A percentile compares a stretch with the other conserved stretches of the same genome.
Conservation (phyloP, 2,888 invertebrate species). For the Tortrix viridana region DNA sequence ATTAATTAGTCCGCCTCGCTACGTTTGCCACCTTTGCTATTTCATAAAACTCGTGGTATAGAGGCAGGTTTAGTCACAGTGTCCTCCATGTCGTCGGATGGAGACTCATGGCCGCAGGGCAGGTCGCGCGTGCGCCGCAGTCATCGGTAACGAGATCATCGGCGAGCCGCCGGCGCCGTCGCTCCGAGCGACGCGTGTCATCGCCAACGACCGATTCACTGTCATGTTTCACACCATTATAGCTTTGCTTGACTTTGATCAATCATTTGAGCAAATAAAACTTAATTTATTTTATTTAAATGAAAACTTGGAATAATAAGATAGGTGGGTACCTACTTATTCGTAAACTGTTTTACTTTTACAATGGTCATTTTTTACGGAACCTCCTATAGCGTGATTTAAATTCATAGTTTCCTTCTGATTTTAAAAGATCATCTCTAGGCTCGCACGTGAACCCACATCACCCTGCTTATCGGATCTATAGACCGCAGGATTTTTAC, state of each 20-base stretch:
- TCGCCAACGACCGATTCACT: constrained; percentile 17
- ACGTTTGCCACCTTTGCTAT: no score
- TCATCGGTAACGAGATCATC: constrained; percentile 10
- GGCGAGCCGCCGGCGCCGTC: constrained; percentile 23
- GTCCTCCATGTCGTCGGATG: no score
- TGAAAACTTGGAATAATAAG: no score
- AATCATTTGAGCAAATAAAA: no score
- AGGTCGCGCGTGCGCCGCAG: constrained; percentile 7
- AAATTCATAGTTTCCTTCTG: constrained; percentile 2
- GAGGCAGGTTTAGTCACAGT: not conserved
- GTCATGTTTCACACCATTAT: constrained; percentile 14
- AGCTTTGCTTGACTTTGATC: no score
- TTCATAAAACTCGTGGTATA: not conserved
- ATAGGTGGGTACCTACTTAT: no score
- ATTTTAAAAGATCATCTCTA: constrained; percentile 17
- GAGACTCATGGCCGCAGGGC: not conserved
- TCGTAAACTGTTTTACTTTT: no score
- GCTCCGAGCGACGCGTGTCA: constrained; percentile 28
- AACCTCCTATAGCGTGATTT: not conserved
- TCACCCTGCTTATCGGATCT: constrained; percentile 35
- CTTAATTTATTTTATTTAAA: no score
- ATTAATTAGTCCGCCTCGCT: no score
- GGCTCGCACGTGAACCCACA: constrained; percentile 23
- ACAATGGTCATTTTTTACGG: not conserved
- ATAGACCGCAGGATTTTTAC: constrained; percentile 35